A percentile compares a stretch with the other conserved stretches of the same genome.
These are phyloP conservation scores for Troides oblongomaculatus DNA, from an alignment of 2,888 invertebrate species.

Conservation along the genomic window DNA sequence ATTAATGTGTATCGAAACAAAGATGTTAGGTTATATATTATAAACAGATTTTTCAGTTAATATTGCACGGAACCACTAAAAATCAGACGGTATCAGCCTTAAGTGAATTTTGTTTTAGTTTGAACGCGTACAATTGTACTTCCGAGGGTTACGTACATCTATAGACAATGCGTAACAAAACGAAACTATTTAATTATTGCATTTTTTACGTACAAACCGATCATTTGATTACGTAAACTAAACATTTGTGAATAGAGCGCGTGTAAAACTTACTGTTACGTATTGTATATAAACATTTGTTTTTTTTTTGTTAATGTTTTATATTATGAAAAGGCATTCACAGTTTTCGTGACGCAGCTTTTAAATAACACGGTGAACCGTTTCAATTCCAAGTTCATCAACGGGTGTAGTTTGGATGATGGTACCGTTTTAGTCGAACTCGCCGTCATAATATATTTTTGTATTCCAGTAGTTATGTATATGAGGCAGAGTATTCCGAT, in stretches of 20 bases:
- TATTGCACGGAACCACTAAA: neutral
- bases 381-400: too few relatives aligned
- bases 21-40: too few relatives aligned
- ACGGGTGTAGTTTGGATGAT: too few relatives aligned
- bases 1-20: too few relatives aligned
- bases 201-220: constrained; percentile 4
- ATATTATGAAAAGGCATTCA: too few relatives aligned
- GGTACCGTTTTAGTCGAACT: too few relatives aligned
- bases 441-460: too few relatives aligned
- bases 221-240: constrained; percentile 8
- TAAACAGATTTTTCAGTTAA: neutral
- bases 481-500: too few relatives aligned
- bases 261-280: neutral
- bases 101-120: constrained; percentile 7
- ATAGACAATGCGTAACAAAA: constrained; percentile 16
- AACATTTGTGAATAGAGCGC: neutral
- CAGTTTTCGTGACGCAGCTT: too few relatives aligned
- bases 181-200: constrained; percentile 14
- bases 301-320: neutral
- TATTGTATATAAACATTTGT: neutral
- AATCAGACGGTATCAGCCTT: neutral
- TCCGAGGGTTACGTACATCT: constrained; percentile 21
- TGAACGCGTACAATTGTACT: constrained; percentile 18
- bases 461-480: too few relatives aligned
- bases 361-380: too few relatives aligned